Percentiles rank a stretch among this genome's conserved stretches.
Evolutionary conservation across 2,888 invertebrate genomes (phyloP).

Genomic region (Prosapia bicincta): DNA sequence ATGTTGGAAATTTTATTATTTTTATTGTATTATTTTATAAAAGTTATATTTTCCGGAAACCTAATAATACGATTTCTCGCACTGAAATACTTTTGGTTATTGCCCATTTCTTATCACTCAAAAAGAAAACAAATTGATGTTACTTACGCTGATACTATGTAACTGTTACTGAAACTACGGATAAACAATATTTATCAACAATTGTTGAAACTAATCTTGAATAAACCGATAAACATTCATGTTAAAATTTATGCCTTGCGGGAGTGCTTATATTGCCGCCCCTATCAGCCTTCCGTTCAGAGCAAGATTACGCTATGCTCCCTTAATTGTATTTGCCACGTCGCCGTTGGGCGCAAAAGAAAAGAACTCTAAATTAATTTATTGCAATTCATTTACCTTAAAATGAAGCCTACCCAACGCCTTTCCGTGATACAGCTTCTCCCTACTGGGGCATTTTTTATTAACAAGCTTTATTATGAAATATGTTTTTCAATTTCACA

Average conservation of each 20-base stretch:
- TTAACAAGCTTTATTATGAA: neutral
- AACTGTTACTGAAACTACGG: too few relatives aligned
- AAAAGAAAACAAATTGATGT: too few relatives aligned
- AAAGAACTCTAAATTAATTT: neutral
- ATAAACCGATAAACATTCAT: neutral
- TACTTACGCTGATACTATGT: too few relatives aligned
- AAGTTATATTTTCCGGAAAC: too few relatives aligned
- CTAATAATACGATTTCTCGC: too few relatives aligned
- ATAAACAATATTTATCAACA: too few relatives aligned
- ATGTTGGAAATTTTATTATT: too few relatives aligned
- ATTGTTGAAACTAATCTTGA: too few relatives aligned
- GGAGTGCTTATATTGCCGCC: neutral
- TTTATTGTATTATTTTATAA: too few relatives aligned
- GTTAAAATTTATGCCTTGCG: neutral
- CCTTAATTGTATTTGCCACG: neutral
- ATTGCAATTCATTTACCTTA: neutral
- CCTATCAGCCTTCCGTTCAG: neutral
- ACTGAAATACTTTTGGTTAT: too few relatives aligned
- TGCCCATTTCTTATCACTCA: too few relatives aligned
- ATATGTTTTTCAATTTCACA: neutral
- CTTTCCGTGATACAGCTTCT: neutral
- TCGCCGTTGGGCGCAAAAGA: neutral
- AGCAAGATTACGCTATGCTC: neutral
- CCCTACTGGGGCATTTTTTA: too few relatives aligned
- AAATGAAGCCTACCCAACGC: neutral